Conservation (phyloP, 2,888 invertebrate species). For the Nipponacmea schrenckii region DNA sequence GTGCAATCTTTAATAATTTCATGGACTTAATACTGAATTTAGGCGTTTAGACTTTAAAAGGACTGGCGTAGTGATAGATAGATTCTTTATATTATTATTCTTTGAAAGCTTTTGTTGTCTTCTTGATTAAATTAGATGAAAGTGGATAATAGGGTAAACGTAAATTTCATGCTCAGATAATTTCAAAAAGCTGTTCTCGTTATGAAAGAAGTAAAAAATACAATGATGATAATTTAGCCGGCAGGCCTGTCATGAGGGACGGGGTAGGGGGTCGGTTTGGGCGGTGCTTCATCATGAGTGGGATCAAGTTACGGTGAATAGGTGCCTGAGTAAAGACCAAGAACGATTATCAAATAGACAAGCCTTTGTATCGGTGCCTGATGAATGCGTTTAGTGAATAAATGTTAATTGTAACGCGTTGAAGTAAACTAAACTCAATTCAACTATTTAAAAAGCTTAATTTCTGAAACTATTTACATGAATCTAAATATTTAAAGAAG, state of each 20-base stretch:
- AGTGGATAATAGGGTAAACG: conserved; percentile 32
- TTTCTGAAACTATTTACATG: not conserved
- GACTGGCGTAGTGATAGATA: conserved; percentile 10
- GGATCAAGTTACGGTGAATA: conserved; percentile 28
- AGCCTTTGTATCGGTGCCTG: not conserved
- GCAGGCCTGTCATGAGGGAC: conserved; percentile 18
- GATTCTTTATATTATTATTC: conserved; percentile 9
- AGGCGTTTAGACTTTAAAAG: conserved; percentile 10
- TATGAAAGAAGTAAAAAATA: conserved; percentile 19
- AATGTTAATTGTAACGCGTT: not conserved
- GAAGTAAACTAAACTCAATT: not conserved
- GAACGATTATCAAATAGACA: conserved; percentile 17
- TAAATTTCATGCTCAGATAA: conserved; percentile 29
- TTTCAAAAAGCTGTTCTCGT: conserved; percentile 29
- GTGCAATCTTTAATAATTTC: too few relatives aligned
- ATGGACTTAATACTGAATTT: not conserved
- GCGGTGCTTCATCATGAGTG: conserved; percentile 28
- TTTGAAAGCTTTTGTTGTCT: conserved; percentile 16
- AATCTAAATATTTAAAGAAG: conserved; percentile 7
- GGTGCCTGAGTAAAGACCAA: conserved; percentile 8
- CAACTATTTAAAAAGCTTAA: not conserved
- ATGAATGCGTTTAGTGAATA: not conserved
- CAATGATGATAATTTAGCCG: conserved; percentile 29
- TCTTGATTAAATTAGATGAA: conserved; percentile 38
- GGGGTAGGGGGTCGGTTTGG: conserved; percentile 6